Evolutionary conservation across 2,113 vertebrate genomes (phyloP).

Genomic region (Rhinoptilus africanus): DNA sequence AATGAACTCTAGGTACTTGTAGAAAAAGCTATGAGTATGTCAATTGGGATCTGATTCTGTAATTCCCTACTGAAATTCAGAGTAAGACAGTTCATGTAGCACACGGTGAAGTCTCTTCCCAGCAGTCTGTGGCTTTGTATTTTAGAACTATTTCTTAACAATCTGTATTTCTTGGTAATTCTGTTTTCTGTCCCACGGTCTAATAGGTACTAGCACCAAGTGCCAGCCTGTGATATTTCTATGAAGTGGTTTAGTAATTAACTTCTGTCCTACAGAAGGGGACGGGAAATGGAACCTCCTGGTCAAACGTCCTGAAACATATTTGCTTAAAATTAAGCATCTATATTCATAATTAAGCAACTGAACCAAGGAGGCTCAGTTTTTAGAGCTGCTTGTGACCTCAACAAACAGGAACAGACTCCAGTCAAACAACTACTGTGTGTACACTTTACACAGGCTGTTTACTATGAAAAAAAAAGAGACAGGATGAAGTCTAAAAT

Average conservation of each 20-base stretch:
- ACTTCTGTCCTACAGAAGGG: not conserved
- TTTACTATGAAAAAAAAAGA: not conserved
- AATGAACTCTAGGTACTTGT: not conserved
- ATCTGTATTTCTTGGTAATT: not conserved
- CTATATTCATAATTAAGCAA: constrained; percentile 11
- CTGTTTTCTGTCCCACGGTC: not conserved
- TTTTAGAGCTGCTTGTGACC: constrained; percentile 4
- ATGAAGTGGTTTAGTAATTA: not conserved
- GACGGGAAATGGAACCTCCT: not conserved
- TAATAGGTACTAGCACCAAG: not conserved
- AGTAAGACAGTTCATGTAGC: not conserved
- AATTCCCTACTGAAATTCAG: not conserved
- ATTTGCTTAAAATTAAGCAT: not conserved
- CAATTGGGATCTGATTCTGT: not conserved
- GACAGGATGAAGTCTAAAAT: not conserved
- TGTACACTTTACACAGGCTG: not conserved
- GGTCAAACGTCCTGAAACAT: not conserved
- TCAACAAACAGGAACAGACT: constrained; percentile 1
- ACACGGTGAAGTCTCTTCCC: not conserved
- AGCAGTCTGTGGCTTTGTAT: not conserved
- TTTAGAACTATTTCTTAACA: not conserved
- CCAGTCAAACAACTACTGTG: not conserved
- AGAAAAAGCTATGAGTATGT: not conserved
- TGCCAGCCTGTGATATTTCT: not conserved
- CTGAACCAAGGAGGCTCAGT: constrained; percentile 5